Base-by-base conservation (phyloP, 2,888 invertebrate genomes). In the Acrobeloides nanus region DNA sequence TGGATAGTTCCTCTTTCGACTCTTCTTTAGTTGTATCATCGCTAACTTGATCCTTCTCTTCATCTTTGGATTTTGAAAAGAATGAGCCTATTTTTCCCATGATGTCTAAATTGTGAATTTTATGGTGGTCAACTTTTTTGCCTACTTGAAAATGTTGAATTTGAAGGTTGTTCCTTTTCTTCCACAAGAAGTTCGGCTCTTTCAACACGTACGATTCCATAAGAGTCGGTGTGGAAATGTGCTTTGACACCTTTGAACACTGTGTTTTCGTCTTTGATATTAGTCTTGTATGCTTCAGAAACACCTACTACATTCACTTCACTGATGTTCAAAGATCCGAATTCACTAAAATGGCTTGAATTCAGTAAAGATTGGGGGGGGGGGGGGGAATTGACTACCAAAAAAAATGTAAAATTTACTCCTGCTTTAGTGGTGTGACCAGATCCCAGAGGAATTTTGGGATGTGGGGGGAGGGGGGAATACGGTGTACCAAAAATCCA, bases 201-300 rank as follows among this genome's bases (percentile, higher is more conserved):
- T 43, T 79, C 79, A 15, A 93, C 78, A 53, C 82, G 81, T 37
- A 97, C 81, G 39, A 95, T 76, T 33, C 95, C 95, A 57, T 88
- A 92, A 57, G 92, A 92, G 67, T 95, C 93, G 81, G 97, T 81
- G 44, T 81, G 79, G 77, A 97, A 97, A 76, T 93, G 93, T 0
- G 89, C 90, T 78, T 95, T 93, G 54, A 93, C 87, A 31, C 95
- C 80, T 65, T 79, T 79, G 46, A 74, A 64, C 39, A 76, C 75
- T 8, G 72, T 86, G 86, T 32, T 80, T 42, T 55, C 38, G 24
- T 41, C 29, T 24, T 23, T 23, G 40, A 17, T 12, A 8, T 31
- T 53, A 52, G n/a, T n/a, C n/a, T n/a, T n/a, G n/a, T n/a, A n/a
- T 1, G 87, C 84, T 1, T 84, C 83, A 8, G 82, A 81, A 1